Base-by-base conservation (phyloP, 2,888 invertebrate genomes). In the Philopedon plagiatum region DNA sequence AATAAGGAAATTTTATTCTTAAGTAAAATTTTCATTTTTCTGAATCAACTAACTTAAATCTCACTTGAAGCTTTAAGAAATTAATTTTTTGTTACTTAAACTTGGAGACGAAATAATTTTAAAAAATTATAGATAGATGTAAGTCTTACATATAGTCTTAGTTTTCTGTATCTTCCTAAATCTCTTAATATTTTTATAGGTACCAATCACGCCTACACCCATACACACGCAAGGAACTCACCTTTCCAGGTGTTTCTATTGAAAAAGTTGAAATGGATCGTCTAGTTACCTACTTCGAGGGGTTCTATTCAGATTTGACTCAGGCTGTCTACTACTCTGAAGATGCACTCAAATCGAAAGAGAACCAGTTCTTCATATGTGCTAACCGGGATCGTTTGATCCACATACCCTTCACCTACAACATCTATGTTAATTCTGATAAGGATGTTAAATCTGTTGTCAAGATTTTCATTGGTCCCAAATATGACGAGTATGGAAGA, bases 401-500 rank as follows among this genome's bases (percentile, higher is more conserved):
- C 85, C 91, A 93, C 86, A 89, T 91, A 73, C 87, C 89, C 1
- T 93, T 93, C 87, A 87, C 86, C 65, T 87, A 91, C 74, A 87
- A 87, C 65, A 83, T 92, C 76, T 86, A 88, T 44, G 84, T 93
- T 21, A 87, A 88, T 66, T 88, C 92, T 64, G 90, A 91, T 58
- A 87, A 89, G 74, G 84, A 87, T 8, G 85, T 85, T 41, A 87
- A 90, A 72, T 91, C 89, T 1, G 86, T 89, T 7, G 83, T 93
- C 66, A 90, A 90, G 76, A 84, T 92, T 19, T 93, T 90, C 88
- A 80, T 93, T 37, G 93, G 91, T 74, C 93, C 93, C 5, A 92
- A 91, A 83, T 90, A 89, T 80, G 90, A 92, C 79, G 86, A 87
- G 75, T 87, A 87, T 54, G 88, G 87, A 54, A 87, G 87, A 74